Conservation (phyloP, 2,797 vertebrate species). For the Paramormyrops hopkinsi region DNA sequence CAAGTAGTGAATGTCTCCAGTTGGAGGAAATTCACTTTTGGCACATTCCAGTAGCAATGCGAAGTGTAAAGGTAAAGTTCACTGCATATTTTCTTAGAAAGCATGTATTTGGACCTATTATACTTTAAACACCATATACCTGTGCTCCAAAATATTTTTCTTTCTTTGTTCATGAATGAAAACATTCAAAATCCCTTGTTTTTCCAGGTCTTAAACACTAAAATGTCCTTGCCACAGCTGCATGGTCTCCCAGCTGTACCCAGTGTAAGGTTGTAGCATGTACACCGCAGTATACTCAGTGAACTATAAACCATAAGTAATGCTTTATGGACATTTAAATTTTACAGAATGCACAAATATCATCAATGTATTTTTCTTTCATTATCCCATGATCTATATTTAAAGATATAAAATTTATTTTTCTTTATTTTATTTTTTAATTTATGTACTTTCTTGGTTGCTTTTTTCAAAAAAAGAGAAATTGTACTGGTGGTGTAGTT, state of each 20-base stretch:
- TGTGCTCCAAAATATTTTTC: not conserved
- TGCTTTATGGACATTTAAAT: not conserved
- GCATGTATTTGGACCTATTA: not conserved
- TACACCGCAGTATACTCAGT: not conserved
- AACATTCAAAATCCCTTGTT: not conserved
- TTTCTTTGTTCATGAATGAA: not conserved
- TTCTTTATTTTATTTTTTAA: too few species aligned
- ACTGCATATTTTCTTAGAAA: not conserved
- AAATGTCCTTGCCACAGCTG: not conserved
- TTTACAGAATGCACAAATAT: not conserved
- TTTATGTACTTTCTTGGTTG: not conserved
- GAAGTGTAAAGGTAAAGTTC: not conserved
- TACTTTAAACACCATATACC: not conserved
- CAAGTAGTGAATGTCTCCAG: conserved; percentile 37
- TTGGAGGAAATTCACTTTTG: conserved; percentile 52
- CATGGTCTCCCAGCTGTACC: not conserved
- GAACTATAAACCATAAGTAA: not conserved
- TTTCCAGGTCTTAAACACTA: not conserved
- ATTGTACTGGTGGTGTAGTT: not conserved
- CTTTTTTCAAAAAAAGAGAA: not conserved
- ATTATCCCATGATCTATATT: not conserved
- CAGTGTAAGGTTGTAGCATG: not conserved
- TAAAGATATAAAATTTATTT: not conserved
- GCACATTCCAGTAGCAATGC: conserved; percentile 51
- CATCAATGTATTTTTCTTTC: not conserved